phyloP scores from a whole-genome alignment of 2,888 invertebrate species.

The Catocala fraxini region DNA sequence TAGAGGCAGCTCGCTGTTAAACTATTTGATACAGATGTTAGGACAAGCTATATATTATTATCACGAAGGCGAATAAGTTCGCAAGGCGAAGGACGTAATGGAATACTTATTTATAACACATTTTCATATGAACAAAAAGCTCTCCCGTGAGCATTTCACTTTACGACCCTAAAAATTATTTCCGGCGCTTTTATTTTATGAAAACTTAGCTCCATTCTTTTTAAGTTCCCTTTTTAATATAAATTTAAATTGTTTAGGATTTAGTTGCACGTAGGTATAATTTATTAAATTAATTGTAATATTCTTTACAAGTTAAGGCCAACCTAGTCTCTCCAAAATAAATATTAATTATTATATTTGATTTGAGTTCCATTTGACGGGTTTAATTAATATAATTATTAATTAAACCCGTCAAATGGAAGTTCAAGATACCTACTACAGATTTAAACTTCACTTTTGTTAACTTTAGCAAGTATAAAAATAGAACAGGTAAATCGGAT shows the following conservation, averaged over 20 bases:
- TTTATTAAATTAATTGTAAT: constrained; percentile 9
- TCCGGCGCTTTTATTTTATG: constrained; percentile 6
- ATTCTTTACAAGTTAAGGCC: too few species aligned
- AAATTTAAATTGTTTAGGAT: constrained; percentile 14
- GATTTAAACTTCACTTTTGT: too few species aligned
- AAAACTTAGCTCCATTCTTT: constrained; percentile 10
- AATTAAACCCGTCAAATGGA: too few species aligned
- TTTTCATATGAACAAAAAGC: constrained; percentile 16
- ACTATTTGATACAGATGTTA: constrained; percentile 65
- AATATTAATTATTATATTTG: too few species aligned
- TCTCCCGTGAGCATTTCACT: constrained; percentile 1
- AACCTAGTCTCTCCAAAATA: too few species aligned
- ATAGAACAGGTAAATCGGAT: not conserved
- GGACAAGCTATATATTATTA: constrained; percentile 50
- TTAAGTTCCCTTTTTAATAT: constrained; percentile 11
- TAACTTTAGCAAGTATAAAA: not conserved
- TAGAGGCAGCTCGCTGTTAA: constrained; percentile 65
- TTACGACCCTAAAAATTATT: constrained; percentile 10
- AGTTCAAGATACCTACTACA: too few species aligned
- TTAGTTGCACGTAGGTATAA: constrained; percentile 5
- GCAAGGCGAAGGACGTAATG: constrained; percentile 26
- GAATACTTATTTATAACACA: constrained; percentile 28
- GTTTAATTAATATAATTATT: too few species aligned
- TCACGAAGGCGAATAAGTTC: constrained; percentile 21
- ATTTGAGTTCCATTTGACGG: too few species aligned